phyloP scores from a whole-genome alignment of 1,140 invertebrate genomes.

The Charaxes varanes region DNA sequence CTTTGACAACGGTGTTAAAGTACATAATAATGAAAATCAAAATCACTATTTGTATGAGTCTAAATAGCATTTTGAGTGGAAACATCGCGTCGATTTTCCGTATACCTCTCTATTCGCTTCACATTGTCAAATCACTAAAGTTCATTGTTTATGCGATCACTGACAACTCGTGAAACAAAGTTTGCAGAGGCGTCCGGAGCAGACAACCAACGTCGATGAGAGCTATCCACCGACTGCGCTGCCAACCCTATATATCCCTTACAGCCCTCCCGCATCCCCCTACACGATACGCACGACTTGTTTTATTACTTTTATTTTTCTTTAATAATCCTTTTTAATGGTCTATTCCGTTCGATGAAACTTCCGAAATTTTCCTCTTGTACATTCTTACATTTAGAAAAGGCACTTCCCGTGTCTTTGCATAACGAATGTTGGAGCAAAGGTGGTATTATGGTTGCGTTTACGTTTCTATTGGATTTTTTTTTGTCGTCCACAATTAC shows the following conservation, averaged over 20 bases:
- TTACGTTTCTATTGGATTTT: too few species aligned
- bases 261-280: constrained; percentile 32
- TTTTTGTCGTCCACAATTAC: too few species aligned
- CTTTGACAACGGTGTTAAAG: constrained; percentile 30
- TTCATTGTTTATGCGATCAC: constrained; percentile 27
- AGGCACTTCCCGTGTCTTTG: too few species aligned
- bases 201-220: constrained; percentile 17
- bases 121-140: constrained; percentile 23
- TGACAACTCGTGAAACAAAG: constrained; percentile 17
- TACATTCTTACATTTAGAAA: too few species aligned
- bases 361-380: constrained; percentile 6
- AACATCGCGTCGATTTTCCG: constrained; percentile 27
- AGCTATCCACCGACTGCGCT: constrained; percentile 44
- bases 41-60: constrained; percentile 34
- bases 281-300: constrained; percentile 56
- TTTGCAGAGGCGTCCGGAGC: constrained; percentile 12
- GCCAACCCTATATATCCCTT: constrained; percentile 30
- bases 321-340: constrained; percentile 67
- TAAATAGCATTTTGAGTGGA: constrained; percentile 32
- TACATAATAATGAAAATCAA: constrained; percentile 37
- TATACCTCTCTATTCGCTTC: constrained; percentile 6
- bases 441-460: too few species aligned
- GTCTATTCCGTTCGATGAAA: constrained; percentile 38
- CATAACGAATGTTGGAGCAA: too few species aligned
- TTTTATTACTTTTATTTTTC: constrained; percentile 68